A percentile compares a stretch with the other conserved stretches of the same genome.
Conservation (phyloP, 2,113 vertebrate genomes). For the human (Homo sapiens) region GRCh38 chr7:103940001-103940500, state of each 20-base stretch:
- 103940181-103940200: background rate
- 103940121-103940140: background rate
- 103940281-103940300: background rate
- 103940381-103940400: background rate
- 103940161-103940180: background rate
- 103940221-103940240: background rate
- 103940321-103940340: background rate
- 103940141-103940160: background rate
- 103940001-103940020: background rate
- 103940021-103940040: background rate
- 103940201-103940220: background rate
- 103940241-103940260: background rate
- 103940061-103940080: background rate
- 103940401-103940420: background rate
- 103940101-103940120: background rate
- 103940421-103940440: background rate
- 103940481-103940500: conserved; percentile 32
- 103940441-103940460: background rate
- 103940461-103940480: background rate
- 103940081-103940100: background rate
- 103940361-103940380: too few relatives aligned
- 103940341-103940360: background rate
- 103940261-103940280: background rate
- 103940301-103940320: background rate
- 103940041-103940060: background rate